Base-by-base conservation (phyloP, 1,140 invertebrate species). In the Drosophila repletoides region DNA sequence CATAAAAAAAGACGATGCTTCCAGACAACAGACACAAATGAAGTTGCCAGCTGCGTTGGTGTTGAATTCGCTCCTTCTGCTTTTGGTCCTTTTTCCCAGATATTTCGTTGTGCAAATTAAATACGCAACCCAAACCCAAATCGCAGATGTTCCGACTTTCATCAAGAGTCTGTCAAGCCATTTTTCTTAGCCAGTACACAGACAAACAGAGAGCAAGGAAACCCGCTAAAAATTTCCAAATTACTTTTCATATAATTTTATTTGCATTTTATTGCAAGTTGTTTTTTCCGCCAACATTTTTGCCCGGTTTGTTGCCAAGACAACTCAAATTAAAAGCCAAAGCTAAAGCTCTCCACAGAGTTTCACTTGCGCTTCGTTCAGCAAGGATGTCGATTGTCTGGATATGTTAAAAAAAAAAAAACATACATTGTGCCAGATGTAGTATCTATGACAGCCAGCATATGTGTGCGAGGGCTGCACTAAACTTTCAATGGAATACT, bases 171-270 rank as follows among this genome's bases (percentile, higher is more conserved):
- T 68, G 58, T 33, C 34, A 40, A 24, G 12, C 43, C 24, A 28
- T 41, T 48, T 65, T 38, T 29, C 41, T 24, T 40, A 36, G 29
- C 19, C 53, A 19, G 5, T 21, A 17, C 40, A 40, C 40, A 51
- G 31, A 38, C 26, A 66, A 53, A 36, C 12, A 43, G 3, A 22
- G 5, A 4, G 21, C 29, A 10, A 45, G 31, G 31, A 41, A 63
- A 15, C 49, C 71, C 40, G 28, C 40, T 5, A 46, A 70, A 75
- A 56, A 60, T 76, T 45, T 40, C 26, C 60, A 80, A 83, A 83
- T 83, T 83, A 74, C 79, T 84, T 83, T 68, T 84, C 60, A 67
- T 77, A 84, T 77, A 74, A 84, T 67, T 84, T 79, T 77, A 84
- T 83, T 83, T 79, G 80, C 77, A 74, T 84, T 79, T 84, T 52